phyloP scores from a whole-genome alignment of 1,140 invertebrate species.

The Zaprionus vittiger region DNA sequence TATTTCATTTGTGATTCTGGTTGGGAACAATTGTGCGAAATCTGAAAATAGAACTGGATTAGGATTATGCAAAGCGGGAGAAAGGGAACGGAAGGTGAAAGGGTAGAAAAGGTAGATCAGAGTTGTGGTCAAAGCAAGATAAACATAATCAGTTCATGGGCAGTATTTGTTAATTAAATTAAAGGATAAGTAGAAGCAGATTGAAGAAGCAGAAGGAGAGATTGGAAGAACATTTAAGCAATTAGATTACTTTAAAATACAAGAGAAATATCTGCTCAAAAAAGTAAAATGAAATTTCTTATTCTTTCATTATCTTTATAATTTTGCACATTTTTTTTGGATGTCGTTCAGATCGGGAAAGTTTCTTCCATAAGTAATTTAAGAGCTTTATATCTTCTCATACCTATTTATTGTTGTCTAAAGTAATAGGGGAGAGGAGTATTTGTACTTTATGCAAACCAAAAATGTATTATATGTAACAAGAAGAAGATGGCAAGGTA shows the following conservation, averaged over 20 bases:
- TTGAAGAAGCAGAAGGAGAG: background rate
- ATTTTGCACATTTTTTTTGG: no score
- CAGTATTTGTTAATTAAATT: background rate
- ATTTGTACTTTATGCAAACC: no score
- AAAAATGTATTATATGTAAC: no score
- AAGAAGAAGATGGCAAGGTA: no score
- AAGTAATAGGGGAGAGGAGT: no score
- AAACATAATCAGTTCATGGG: background rate
- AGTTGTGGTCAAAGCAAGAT: background rate
- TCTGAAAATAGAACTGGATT: constrained; percentile 10
- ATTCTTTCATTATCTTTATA: no score
- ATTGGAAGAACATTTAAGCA: no score
- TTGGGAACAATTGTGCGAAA: constrained; percentile 53
- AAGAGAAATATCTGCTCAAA: background rate
- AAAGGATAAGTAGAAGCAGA: background rate
- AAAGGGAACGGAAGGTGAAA: background rate
- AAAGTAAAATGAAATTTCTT: no score
- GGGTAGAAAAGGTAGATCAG: background rate
- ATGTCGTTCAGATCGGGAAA: background rate
- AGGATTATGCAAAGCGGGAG: background rate
- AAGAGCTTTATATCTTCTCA: no score
- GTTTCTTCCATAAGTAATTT: background rate
- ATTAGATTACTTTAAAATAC: background rate
- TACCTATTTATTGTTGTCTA: no score
- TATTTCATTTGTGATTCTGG: constrained; percentile 78